Conservation (phyloP, 1,140 invertebrate species). For the Spodoptera litura region DNA sequence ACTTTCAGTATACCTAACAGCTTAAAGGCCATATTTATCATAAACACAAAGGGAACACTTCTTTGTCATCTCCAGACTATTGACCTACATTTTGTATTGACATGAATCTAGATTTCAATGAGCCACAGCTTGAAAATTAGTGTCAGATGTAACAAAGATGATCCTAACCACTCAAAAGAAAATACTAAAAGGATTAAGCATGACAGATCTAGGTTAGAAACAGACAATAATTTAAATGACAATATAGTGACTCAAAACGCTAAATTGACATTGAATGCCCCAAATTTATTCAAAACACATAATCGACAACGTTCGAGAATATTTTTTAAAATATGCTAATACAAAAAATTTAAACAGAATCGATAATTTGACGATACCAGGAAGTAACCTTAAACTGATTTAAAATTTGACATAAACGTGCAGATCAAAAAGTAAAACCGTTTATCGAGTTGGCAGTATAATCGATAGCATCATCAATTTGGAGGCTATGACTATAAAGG, state of each 20-base stretch:
- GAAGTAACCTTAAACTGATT: too few species aligned
- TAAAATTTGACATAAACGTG: too few species aligned
- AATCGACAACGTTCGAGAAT: too few species aligned
- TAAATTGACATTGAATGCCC: too few species aligned
- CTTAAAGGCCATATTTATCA: constrained; percentile 19
- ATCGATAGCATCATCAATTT: not conserved
- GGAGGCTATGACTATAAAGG: not conserved
- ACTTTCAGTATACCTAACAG: not conserved
- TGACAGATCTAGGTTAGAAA: not conserved
- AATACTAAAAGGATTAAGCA: not conserved
- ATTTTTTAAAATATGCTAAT: too few species aligned
- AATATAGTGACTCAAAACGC: too few species aligned
- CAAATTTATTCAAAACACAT: too few species aligned
- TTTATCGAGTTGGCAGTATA: too few species aligned
- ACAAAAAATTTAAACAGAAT: too few species aligned
- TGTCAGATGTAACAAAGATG: not conserved
- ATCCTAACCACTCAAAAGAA: not conserved
- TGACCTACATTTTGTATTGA: constrained; percentile 8
- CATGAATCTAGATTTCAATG: constrained; percentile 25
- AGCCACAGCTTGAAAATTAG: not conserved
- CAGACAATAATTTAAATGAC: not conserved
- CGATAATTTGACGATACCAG: too few species aligned
- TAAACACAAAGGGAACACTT: constrained; percentile 28
- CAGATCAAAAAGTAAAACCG: too few species aligned
- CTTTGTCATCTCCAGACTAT: constrained; percentile 15